Conservation (phyloP, 2,888 invertebrate species). For the Mactromeris polynyma region DNA sequence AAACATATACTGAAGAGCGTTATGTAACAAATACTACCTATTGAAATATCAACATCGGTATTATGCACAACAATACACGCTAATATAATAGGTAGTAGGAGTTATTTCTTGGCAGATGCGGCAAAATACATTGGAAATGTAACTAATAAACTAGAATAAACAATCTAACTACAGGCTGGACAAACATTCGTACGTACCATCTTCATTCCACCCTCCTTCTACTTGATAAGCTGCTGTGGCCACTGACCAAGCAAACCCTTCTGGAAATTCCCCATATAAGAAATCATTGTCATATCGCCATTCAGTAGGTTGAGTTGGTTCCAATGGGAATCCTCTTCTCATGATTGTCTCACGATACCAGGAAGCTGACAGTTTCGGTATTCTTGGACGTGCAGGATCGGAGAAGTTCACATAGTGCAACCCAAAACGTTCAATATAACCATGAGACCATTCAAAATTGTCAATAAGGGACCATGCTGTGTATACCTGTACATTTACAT, state of each 20-base stretch:
- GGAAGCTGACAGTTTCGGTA: constrained; percentile 90
- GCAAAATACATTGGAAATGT: too few relatives aligned
- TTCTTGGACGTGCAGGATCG: constrained; percentile 90
- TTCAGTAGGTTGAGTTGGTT: constrained; percentile 14
- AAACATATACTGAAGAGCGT: too few relatives aligned
- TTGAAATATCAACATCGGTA: too few relatives aligned
- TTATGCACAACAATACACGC: too few relatives aligned
- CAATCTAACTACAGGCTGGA: too few relatives aligned
- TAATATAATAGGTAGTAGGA: too few relatives aligned
- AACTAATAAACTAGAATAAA: too few relatives aligned
- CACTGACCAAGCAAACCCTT: constrained; percentile 77
- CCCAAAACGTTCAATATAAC: constrained; percentile 91
- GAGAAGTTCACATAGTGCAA: constrained; percentile 92
- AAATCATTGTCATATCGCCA: constrained; percentile 54
- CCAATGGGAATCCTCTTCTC: constrained; percentile 70
- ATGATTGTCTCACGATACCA: constrained; percentile 75
- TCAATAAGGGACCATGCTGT: constrained; percentile 94
- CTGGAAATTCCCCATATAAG: constrained; percentile 57
- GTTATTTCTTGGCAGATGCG: too few relatives aligned
- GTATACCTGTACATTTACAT: constrained; percentile 89
- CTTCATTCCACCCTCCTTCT: constrained; percentile 90
- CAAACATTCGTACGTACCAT: constrained; percentile 82
- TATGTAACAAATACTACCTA: too few relatives aligned
- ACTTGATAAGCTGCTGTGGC: constrained; percentile 89
- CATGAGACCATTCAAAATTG: constrained; percentile 93